Evolutionary conservation across 2,113 vertebrate species (phyloP), one percentile per base, ranked within the genome.

Genomic region (Cephalopterus ornatus): DNA sequence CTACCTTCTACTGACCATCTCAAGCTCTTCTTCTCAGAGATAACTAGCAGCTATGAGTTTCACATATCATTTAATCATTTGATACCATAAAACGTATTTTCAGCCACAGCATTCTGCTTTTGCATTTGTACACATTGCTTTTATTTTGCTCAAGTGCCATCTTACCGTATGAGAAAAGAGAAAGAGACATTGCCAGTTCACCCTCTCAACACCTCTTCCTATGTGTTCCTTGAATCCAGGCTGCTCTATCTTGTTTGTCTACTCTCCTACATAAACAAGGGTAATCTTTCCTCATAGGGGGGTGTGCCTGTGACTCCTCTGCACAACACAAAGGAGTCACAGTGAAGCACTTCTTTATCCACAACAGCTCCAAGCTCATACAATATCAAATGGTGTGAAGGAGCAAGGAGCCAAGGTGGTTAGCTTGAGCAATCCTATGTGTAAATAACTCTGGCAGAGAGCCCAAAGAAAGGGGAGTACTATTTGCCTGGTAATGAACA

Each of bases 231-330:
- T 89, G 80, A 86, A 80, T 63, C 85, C 6, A 3, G 75, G 68
- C 85, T 81, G 61, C 73, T 71, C 68, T 71, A 53, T 81, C 92
- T 93, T 86, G 90, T 95, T 94, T 94, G 65, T 93, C 93, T 84
- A 14, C 72, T 92, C 88, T 84, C 63, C 90, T 46, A 70, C 8
- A 0, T 88, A 96, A 96, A 92, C 79, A 90, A 76, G 76, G 66
- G 52, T 68, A 77, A 56, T 88, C 79, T 63, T 95, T 95, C 73
- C 61, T 91, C 92, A 92, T 1, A 61, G 56, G 75, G 86, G 80
- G 95, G 68, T 67, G 90, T 94, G 73, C 86, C 68, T 3, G 2
- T 84, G 92, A 89, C 90, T 96, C 83, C 85, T 94, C 80, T 68
- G 84, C 65, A n/a, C 68, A 86, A 65, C 41, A 88, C 55, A 92